Evolutionary conservation across 2,113 vertebrate genomes (phyloP).

Genomic region (Nycticryphes semicollaris): DNA sequence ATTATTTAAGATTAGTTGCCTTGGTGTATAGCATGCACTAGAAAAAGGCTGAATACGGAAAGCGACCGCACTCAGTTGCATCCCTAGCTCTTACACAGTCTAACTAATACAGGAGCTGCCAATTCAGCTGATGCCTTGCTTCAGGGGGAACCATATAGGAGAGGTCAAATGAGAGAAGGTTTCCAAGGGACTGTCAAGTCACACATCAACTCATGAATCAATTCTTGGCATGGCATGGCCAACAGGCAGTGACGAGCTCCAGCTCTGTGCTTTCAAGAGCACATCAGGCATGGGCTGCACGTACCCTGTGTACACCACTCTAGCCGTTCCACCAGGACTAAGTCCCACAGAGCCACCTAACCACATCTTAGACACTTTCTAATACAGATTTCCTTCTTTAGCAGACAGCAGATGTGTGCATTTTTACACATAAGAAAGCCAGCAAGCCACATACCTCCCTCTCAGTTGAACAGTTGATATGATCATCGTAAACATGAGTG

Average conservation of each 20-base stretch:
- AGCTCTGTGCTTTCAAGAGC: neutral
- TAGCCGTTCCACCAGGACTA: neutral
- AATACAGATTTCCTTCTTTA: neutral
- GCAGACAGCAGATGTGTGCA: neutral
- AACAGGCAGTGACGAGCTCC: neutral
- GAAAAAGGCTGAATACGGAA: neutral
- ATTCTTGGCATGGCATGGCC: neutral
- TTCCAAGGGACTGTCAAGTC: neutral
- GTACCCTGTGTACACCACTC: accelerated
- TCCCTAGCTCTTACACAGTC: neutral
- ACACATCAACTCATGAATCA: neutral
- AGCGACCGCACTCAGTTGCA: neutral
- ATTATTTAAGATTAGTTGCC: neutral
- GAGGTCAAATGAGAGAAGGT: neutral
- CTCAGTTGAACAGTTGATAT: neutral
- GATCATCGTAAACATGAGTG: neutral
- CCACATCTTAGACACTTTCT: neutral
- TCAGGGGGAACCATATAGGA: neutral
- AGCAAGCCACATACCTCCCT: neutral
- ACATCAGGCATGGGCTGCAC: accelerated
- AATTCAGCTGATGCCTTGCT: neutral
- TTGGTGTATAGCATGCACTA: neutral
- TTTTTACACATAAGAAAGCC: neutral
- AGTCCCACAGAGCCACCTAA: neutral
- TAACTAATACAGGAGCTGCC: neutral